Evolutionary conservation across 1,140 invertebrate species (phyloP).

Genomic region (Drosophila repleta): DNA sequence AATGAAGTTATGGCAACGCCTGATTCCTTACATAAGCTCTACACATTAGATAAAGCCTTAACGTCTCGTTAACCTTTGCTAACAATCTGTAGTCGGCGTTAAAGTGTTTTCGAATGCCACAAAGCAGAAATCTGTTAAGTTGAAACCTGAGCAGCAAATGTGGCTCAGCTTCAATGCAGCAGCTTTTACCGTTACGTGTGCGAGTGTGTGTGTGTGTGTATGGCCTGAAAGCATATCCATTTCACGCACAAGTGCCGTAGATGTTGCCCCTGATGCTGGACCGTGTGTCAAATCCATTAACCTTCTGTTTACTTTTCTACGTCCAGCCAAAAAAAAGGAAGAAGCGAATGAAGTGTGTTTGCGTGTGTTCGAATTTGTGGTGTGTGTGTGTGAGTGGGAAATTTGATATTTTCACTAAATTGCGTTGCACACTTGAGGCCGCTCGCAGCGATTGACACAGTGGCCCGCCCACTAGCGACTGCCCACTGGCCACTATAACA

Average conservation of each 20-base stretch:
- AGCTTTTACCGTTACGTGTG: constrained; percentile 36
- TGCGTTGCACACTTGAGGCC: constrained; percentile 79
- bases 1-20: too few species aligned
- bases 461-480: constrained; percentile 27
- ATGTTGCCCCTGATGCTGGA: constrained; percentile 48
- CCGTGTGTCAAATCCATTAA: constrained; percentile 84
- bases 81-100: background rate
- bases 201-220: constrained; percentile 48
- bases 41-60: background rate
- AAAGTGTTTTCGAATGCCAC: constrained; percentile 25
- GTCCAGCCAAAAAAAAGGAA: constrained; percentile 56
- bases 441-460: constrained; percentile 46
- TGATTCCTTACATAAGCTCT: background rate
- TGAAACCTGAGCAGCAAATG: constrained; percentile 38
- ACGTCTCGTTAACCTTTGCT: constrained; percentile 3
- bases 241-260: constrained; percentile 76
- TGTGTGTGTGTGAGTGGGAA: constrained; percentile 55
- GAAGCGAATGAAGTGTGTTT: constrained; percentile 42
- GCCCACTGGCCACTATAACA: constrained; percentile 41
- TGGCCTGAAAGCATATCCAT: constrained; percentile 80
- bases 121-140: constrained; percentile 20
- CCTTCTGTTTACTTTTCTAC: constrained; percentile 84
- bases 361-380: constrained; percentile 16
- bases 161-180: constrained; percentile 21
- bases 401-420: constrained; percentile 82